A percentile compares a stretch with the other conserved stretches of the same genome.
Evolutionary conservation across 2,888 invertebrate species (phyloP).

Genomic region (Empis stercorea): DNA sequence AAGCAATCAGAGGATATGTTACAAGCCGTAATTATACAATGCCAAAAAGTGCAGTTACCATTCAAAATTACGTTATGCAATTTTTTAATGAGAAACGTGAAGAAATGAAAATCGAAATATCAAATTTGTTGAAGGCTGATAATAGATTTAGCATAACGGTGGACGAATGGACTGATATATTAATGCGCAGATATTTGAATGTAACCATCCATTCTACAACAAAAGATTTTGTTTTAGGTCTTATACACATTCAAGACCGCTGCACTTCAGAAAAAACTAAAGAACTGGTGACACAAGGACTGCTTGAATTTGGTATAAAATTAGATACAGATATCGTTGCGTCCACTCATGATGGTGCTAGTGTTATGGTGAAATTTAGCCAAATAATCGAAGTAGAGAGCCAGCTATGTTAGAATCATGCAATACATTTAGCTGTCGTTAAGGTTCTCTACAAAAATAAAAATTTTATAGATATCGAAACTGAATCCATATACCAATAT

Average conservation of each 20-base stretch:
- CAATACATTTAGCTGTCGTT: background rate
- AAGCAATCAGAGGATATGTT: slow-evolving; percentile 1
- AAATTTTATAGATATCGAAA: background rate
- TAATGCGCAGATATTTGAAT: background rate
- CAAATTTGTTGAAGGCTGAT: background rate
- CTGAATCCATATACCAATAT: background rate
- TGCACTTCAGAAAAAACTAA: background rate
- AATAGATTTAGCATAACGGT: background rate
- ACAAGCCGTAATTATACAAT: background rate
- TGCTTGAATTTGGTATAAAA: background rate
- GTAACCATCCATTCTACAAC: background rate
- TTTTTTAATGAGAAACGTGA: background rate
- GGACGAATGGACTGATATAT: background rate
- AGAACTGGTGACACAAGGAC: background rate
- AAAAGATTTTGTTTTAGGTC: background rate
- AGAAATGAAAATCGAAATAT: background rate
- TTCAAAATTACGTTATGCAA: background rate
- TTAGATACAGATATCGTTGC: slow-evolving; percentile 1
- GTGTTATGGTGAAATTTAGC: background rate
- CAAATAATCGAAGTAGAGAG: too few relatives aligned
- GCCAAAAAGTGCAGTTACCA: background rate
- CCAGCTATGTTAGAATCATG: too few relatives aligned
- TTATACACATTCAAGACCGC: background rate
- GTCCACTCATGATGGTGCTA: background rate
- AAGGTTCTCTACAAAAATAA: background rate